phyloP scores from a whole-genome alignment of 2,113 vertebrate species.

The Dasypus novemcinctus region DNA sequence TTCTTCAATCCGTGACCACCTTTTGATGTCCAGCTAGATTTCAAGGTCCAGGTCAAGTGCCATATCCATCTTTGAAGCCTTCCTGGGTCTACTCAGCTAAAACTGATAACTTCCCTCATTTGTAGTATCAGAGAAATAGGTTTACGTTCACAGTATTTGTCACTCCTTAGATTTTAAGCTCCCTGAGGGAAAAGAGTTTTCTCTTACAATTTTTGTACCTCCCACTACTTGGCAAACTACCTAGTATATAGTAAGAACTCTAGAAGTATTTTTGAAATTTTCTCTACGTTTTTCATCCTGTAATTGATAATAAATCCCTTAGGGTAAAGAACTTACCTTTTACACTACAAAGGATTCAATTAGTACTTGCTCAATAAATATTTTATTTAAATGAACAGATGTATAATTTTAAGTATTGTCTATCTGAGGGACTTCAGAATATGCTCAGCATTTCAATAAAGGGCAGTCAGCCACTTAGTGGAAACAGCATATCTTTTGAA shows the following conservation, averaged over 20 bases:
- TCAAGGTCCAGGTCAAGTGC: not conserved
- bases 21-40: not conserved
- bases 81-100: not conserved
- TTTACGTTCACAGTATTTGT: not conserved
- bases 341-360: not conserved
- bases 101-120: accelerated
- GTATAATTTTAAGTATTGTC: not conserved
- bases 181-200: not conserved
- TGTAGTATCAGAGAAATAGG: not conserved
- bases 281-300: not conserved
- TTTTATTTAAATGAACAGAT: not conserved
- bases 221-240: not conserved
- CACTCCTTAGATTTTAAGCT: not conserved
- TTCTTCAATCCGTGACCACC: not conserved
- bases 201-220: not conserved
- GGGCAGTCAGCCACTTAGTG: not conserved
- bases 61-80: not conserved
- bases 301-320: not conserved
- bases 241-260: not conserved
- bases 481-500: not conserved
- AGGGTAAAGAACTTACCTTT: not conserved
- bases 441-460: not conserved
- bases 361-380: not conserved
- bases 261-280: not conserved
- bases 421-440: not conserved